Percentiles rank a stretch among this genome's conserved stretches.
Evolutionary conservation across 2,888 invertebrate genomes (phyloP).

Genomic region (Spisula subtruncata): DNA sequence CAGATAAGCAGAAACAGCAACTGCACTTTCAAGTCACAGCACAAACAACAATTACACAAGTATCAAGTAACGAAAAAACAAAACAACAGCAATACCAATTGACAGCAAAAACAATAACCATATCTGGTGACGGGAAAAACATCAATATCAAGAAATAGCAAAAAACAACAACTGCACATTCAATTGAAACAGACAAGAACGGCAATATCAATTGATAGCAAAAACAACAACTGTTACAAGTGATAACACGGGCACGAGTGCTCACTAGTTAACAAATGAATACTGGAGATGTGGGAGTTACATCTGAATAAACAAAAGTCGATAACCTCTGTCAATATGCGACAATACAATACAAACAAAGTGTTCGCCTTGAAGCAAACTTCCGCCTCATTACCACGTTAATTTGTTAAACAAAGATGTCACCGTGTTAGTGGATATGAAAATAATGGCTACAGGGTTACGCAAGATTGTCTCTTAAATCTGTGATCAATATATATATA

Average conservation of each 20-base stretch:
- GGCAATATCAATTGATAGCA: no score
- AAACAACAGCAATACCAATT: no score
- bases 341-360: not conserved
- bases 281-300: not conserved
- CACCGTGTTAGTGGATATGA: not conserved
- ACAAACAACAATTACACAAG: no score
- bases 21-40: no score
- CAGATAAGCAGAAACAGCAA: no score
- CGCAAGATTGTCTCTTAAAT: not conserved
- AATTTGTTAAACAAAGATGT: constrained; percentile 17
- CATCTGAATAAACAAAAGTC: constrained; percentile 7
- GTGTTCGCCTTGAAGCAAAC: not conserved
- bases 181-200: no score
- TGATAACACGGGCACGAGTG: not conserved
- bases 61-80: no score
- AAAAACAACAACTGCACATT: no score
- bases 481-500: not conserved
- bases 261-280: not conserved
- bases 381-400: not conserved
- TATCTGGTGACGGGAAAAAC: no score
- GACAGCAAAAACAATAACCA: no score
- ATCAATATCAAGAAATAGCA: no score
- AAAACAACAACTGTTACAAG: not conserved
- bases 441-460: not conserved
- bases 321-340: constrained; percentile 4